Percentiles rank a stretch among this genome's conserved stretches.
Evolutionary conservation across 2,113 vertebrate genomes (phyloP).

Genomic region (Ascaphus truei): DNA sequence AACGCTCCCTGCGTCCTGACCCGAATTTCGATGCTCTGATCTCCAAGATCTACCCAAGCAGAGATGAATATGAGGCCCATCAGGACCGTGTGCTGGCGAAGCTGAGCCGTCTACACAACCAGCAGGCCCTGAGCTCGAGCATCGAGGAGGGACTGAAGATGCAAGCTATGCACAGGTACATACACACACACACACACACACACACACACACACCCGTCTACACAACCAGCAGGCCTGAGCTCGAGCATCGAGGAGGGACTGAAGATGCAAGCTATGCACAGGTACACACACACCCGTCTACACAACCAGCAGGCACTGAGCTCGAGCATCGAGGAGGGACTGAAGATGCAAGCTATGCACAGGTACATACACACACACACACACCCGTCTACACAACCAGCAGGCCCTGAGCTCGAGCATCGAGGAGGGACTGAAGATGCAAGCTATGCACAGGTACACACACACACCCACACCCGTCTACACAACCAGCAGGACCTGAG

Average conservation of each 20-base stretch:
- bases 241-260: slow-evolving; percentile 88
- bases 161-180: slow-evolving; percentile 85
- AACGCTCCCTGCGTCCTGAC: slow-evolving; percentile 79
- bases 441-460: slow-evolving; percentile 85
- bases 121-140: slow-evolving; percentile 82
- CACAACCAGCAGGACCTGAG: slow-evolving; percentile 85
- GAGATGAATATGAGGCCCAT: slow-evolving; percentile 87
- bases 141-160: slow-evolving; percentile 86
- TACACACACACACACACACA: neutral
- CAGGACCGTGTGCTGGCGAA: slow-evolving; percentile 82
- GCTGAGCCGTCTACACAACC: slow-evolving; percentile 83
- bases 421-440: slow-evolving; percentile 84
- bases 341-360: slow-evolving; percentile 86
- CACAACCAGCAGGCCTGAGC: slow-evolving; percentile 87
- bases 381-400: slow-evolving; percentile 81
- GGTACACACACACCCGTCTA: slow-evolving; percentile 73
- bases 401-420: slow-evolving; percentile 86
- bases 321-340: slow-evolving; percentile 86
- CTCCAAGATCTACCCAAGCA: slow-evolving; percentile 87
- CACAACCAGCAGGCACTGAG: slow-evolving; percentile 86
- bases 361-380: too few species aligned
- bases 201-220: too few species aligned
- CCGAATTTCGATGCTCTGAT: slow-evolving; percentile 88
- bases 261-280: slow-evolving; percentile 85
- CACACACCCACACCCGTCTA: too few species aligned